Conservation (phyloP, 1,140 invertebrate species). For the Drosophila arawakana region DNA sequence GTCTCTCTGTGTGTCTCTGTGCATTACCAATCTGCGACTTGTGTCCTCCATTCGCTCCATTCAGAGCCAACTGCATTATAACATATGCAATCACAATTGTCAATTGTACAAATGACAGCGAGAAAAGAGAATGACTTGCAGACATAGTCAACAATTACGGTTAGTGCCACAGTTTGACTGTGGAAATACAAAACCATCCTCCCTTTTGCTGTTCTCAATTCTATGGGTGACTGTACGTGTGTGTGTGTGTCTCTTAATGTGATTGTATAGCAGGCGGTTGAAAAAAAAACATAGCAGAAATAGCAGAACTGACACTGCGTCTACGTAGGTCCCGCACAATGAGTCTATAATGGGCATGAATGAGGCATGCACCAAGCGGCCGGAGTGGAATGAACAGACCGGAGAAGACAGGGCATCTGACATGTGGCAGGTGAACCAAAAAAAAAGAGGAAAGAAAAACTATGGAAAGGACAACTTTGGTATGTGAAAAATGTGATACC, state of each 20-base stretch:
- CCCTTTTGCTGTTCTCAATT: slow-evolving; percentile 24
- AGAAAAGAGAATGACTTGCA: slow-evolving; percentile 39
- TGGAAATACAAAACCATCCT: slow-evolving; percentile 24
- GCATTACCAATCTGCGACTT: too few relatives aligned
- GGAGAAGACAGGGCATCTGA: slow-evolving; percentile 25
- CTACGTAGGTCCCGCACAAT: slow-evolving; percentile 42
- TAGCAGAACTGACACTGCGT: slow-evolving; percentile 49
- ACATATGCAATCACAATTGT: slow-evolving; percentile 80
- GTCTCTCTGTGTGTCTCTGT: neutral
- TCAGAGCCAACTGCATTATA: slow-evolving; percentile 60
- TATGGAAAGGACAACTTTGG: neutral
- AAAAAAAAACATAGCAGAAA: slow-evolving; percentile 37
- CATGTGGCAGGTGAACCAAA: slow-evolving; percentile 65
- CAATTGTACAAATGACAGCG: slow-evolving; percentile 77
- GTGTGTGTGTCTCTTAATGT: slow-evolving; percentile 62
- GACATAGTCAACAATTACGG: slow-evolving; percentile 75
- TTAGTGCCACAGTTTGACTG: slow-evolving; percentile 80
- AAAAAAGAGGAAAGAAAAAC: slow-evolving; percentile 17
- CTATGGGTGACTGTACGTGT: slow-evolving; percentile 30
- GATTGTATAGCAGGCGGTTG: slow-evolving; percentile 64
- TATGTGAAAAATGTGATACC: neutral
- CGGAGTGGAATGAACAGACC: neutral
- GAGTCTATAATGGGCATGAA: slow-evolving; percentile 73
- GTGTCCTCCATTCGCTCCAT: slow-evolving; percentile 5
- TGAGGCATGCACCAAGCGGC: slow-evolving; percentile 35